Conservation (phyloP, 1,140 invertebrate species). For the Trachymyrmex cornetzi region DNA sequence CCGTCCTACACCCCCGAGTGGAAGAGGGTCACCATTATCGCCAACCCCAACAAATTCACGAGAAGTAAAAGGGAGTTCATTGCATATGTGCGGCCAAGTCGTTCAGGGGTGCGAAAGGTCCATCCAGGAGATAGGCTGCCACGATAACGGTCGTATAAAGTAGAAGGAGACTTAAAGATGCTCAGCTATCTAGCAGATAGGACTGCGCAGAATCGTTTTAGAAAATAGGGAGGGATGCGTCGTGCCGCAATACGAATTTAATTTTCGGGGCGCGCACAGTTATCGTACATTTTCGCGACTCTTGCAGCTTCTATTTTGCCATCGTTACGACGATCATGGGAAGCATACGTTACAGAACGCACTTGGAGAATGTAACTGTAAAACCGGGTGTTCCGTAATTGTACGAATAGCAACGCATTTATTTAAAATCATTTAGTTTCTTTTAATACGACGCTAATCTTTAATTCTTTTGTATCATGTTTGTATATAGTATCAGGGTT, state of each 20-base stretch:
- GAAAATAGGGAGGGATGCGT: conserved; percentile 37
- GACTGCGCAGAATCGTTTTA: conserved; percentile 55
- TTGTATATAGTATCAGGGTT: too few species aligned
- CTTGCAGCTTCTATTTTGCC: conserved; percentile 59
- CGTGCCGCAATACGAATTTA: conserved; percentile 66
- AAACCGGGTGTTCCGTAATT: conserved; percentile 24
- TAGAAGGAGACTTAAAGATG: conserved; percentile 72
- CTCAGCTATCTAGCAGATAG: conserved; percentile 53
- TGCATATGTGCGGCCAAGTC: conserved; percentile 75
- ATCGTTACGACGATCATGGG: conserved; percentile 56
- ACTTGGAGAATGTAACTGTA: conserved; percentile 29
- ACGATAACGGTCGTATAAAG: conserved; percentile 75
- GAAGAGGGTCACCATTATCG: conserved; percentile 76
- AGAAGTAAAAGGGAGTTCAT: conserved; percentile 76
- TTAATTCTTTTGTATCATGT: neutral
- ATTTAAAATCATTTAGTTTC: conserved; percentile 5
- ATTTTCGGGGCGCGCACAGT: conserved; percentile 60
- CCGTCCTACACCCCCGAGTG: conserved; percentile 18
- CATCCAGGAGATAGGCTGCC: conserved; percentile 74
- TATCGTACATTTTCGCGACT: conserved; percentile 56
- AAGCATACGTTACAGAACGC: conserved; percentile 43
- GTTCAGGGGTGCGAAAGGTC: conserved; percentile 74
- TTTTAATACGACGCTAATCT: conserved; percentile 11
- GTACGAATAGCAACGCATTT: neutral
- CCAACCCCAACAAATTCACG: conserved; percentile 76